Base-by-base conservation (phyloP, 2,797 vertebrate genomes). In the Neoniphon sammara region DNA sequence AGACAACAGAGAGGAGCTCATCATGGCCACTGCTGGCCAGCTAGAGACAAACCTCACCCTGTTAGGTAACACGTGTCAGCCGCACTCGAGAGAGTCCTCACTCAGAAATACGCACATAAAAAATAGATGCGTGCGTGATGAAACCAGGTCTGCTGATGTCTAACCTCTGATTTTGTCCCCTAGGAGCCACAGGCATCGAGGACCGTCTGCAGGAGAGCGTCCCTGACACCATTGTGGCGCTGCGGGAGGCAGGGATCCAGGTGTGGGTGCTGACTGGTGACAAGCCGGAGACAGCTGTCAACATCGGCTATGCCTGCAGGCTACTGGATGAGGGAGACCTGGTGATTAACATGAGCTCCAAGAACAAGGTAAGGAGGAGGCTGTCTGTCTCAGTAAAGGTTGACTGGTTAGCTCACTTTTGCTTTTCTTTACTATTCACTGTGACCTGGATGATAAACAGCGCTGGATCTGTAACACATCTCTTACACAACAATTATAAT, bases 211-310 rank as follows among this genome's bases (percentile, higher is more conserved):
- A 99, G 75, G 96, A 97, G 3, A 95, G 90, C 0, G 97, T 98
- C 61, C 95, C 96, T 64, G 96, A 97, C 77, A 97, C 96, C 27
- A 93, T 98, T 0, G 53, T 91, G 9, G 95, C 97, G 1, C 95
- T 99, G 78, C 90, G 92, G 76, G 95, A 96, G 79, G 96, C 97
- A 50, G 97, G 97, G 39, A 96, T 99, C 77, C 94, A 95, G 86
- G 90, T 97, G 80, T 99, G 97, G 97, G 96, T 99, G 82, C 83
- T 99, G 89, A 99, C 98, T 3, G 97, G 97, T 73, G 98, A 99
- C 91, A 99, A 99, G 85, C 92, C 95, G 17, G 97, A 99, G 93
- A 99, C 97, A 62, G 97, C 98, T 0, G 88, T 99, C 88, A 99
- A 97, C 85, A 96, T 99, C 3, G 96, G 96, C 21, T 95, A 98